phyloP scores from a whole-genome alignment of 2,888 invertebrate genomes.

The Gnatocerus cornutus region DNA sequence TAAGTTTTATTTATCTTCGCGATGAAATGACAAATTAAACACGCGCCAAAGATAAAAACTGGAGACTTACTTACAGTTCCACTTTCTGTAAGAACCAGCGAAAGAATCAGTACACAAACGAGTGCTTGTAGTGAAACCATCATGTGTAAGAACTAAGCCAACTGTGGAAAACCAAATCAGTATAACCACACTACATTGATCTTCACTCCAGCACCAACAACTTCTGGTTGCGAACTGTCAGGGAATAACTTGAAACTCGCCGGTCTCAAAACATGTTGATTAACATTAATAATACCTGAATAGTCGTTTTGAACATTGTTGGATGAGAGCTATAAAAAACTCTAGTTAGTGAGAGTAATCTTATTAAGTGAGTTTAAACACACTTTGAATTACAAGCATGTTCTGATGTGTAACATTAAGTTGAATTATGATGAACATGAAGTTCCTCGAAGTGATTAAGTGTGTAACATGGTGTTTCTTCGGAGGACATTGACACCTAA shows the following conservation, averaged over 20 bases:
- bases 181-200: constrained; percentile 42
- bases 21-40: constrained; percentile 1
- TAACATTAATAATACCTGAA: constrained; percentile 45
- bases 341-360: neutral
- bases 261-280: constrained; percentile 51
- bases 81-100: constrained; percentile 49
- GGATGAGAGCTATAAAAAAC: neutral
- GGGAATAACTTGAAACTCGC: constrained; percentile 53
- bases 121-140: constrained; percentile 29
- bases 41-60: constrained; percentile 13
- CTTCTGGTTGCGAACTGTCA: constrained; percentile 58
- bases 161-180: constrained; percentile 4
- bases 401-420: neutral
- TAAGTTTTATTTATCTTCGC: neutral
- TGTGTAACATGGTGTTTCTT: constrained; percentile 3
- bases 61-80: constrained; percentile 55
- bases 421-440: neutral
- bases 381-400: neutral
- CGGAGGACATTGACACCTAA: constrained; percentile 30
- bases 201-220: constrained; percentile 54
- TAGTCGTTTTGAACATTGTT: constrained; percentile 38
- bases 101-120: constrained; percentile 23
- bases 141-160: constrained; percentile 1
- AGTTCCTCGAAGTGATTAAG: constrained; percentile 4
- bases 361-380: neutral